These are phyloP conservation scores for Cercopithecus mona DNA, from an alignment of 2,113 vertebrate genomes.

Conservation along the genomic window DNA sequence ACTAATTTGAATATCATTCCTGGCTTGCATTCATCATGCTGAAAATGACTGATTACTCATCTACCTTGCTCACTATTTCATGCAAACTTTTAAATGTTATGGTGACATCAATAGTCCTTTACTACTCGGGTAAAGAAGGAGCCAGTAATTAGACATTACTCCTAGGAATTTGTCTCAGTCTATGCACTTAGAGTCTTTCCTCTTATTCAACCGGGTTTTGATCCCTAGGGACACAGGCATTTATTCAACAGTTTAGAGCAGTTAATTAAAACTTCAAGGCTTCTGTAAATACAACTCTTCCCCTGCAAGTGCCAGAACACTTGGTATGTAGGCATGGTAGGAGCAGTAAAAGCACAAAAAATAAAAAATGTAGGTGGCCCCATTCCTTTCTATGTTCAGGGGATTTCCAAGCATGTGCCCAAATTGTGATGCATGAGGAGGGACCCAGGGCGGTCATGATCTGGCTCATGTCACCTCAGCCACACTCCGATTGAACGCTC, in stretches of 20 bases:
- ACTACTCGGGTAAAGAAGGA: slow-evolving; percentile 59
- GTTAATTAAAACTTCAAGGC: slow-evolving; percentile 75
- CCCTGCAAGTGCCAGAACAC: background rate
- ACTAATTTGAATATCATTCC: slow-evolving; percentile 10
- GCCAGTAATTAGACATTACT: slow-evolving; percentile 66
- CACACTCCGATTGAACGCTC: background rate
- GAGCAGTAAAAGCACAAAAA: background rate
- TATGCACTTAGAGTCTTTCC: slow-evolving; percentile 48
- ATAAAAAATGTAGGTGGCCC: background rate
- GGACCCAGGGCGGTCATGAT: background rate
- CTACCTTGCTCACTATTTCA: background rate
- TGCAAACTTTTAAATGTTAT: slow-evolving; percentile 49
- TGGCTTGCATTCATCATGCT: background rate
- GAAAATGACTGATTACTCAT: slow-evolving; percentile 42
- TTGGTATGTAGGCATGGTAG: background rate
- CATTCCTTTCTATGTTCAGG: background rate
- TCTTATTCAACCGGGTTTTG: slow-evolving; percentile 67
- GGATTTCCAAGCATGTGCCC: background rate
- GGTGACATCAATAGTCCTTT: slow-evolving; percentile 55
- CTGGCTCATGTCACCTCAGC: background rate
- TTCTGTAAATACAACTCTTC: slow-evolving; percentile 59
- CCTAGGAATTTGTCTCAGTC: slow-evolving; percentile 62
- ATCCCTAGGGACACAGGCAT: slow-evolving; percentile 54
- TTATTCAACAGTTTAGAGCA: slow-evolving; percentile 70
- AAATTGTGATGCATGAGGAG: background rate